Conservation (phyloP, 1,140 invertebrate species). For the Ips typographus region DNA sequence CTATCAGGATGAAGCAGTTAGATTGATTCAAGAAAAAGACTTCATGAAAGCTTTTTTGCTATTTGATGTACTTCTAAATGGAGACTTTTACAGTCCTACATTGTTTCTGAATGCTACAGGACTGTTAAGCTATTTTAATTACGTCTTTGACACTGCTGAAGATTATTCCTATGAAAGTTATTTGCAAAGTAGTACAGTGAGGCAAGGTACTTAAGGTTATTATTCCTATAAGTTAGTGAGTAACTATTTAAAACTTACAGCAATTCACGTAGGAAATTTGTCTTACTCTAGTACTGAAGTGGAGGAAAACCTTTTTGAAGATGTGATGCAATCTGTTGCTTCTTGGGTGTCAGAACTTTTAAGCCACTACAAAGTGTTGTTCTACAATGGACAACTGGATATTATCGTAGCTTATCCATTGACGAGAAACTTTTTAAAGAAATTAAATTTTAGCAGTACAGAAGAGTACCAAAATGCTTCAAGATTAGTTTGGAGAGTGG, state of each 20-base stretch:
- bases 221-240: not conserved
- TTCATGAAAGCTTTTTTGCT: conserved; percentile 56
- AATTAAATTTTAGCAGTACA: conserved; percentile 64
- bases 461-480: conserved; percentile 62
- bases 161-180: not conserved
- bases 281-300: conserved; percentile 59
- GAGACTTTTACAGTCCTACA: conserved; percentile 48
- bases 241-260: conserved; percentile 40
- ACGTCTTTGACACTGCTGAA: not conserved
- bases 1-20: conserved; percentile 1
- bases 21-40: conserved; percentile 8
- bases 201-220: not conserved
- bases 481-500: conserved; percentile 67
- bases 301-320: conserved; percentile 67
- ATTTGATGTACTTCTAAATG: conserved; percentile 64
- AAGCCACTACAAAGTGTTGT: conserved; percentile 65
- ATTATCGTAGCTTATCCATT: conserved; percentile 80
- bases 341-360: conserved; percentile 71
- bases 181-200: not conserved
- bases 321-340: conserved; percentile 82
- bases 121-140: not conserved
- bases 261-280: conserved; percentile 55
- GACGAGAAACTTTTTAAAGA: conserved; percentile 68
- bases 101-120: conserved; percentile 59
- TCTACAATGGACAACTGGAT: conserved; percentile 84